Evolutionary conservation across 1,140 invertebrate genomes (phyloP).

Genomic region (Atta colombica): DNA sequence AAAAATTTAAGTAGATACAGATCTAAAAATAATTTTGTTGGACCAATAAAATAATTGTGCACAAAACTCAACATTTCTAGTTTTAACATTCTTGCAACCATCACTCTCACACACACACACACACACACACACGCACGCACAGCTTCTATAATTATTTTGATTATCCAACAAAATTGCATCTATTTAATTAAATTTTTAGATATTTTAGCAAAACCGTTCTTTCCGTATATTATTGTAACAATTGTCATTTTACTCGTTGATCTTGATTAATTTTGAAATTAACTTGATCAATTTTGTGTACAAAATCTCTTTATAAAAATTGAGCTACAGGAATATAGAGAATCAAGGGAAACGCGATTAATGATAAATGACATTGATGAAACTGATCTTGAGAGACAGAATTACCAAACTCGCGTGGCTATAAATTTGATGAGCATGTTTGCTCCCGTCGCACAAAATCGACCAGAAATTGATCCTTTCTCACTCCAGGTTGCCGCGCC

Average conservation of each 20-base stretch:
- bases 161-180: no score
- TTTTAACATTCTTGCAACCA: no score
- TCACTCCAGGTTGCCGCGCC: slow-evolving; percentile 46
- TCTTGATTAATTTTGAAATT: neutral
- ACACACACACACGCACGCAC: no score
- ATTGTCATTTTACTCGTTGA: neutral
- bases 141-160: no score
- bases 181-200: no score
- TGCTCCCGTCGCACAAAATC: slow-evolving; percentile 54
- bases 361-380: slow-evolving; percentile 47
- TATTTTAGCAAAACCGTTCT: no score
- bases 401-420: slow-evolving; percentile 29
- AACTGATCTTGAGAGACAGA: slow-evolving; percentile 46
- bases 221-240: neutral
- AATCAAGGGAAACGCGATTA: neutral
- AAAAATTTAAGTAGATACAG: no score
- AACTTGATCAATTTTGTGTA: neutral
- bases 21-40: no score
- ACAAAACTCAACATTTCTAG: no score
- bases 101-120: no score
- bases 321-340: neutral
- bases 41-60: no score
- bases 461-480: slow-evolving; percentile 64
- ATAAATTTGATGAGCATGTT: slow-evolving; percentile 61
- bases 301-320: neutral